Conservation (phyloP, 2,888 invertebrate species). For the Agrilus cyanescens region DNA sequence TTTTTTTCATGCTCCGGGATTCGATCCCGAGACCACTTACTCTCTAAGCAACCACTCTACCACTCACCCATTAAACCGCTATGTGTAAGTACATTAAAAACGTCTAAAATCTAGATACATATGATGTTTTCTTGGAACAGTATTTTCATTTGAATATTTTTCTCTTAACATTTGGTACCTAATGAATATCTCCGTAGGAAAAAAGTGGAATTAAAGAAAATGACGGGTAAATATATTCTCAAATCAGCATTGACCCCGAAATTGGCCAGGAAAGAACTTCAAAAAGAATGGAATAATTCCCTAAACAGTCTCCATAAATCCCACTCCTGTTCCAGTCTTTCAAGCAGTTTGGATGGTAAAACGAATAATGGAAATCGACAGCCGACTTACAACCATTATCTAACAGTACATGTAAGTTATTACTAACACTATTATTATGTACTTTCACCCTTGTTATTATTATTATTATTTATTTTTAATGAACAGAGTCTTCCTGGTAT, state of each 20-base stretch:
- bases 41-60: too few species aligned
- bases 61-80: too few species aligned
- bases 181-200: conserved; percentile 36
- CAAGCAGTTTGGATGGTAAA: conserved; percentile 42
- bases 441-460: too few species aligned
- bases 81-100: too few species aligned
- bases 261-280: conserved; percentile 57
- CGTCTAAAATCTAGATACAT: too few species aligned
- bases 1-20: too few species aligned
- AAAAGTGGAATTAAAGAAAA: conserved; percentile 57
- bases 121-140: too few species aligned
- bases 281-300: conserved; percentile 42
- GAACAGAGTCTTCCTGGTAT: conserved; percentile 51
- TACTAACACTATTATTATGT: too few species aligned
- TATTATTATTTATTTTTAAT: conserved; percentile 4
- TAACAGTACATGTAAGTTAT: conserved; percentile 23
- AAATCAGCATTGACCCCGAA: conserved; percentile 74
- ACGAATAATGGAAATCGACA: conserved; percentile 8
- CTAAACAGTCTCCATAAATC: conserved; percentile 52
- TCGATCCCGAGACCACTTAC: too few species aligned
- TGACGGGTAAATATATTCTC: conserved; percentile 71
- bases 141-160: too few species aligned
- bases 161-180: too few species aligned
- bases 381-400: conserved; percentile 19
- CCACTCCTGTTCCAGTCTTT: conserved; percentile 60